These are phyloP conservation scores for Urechis unicinctus DNA, from an alignment of 2,888 invertebrate species.

Conservation along the genomic window DNA sequence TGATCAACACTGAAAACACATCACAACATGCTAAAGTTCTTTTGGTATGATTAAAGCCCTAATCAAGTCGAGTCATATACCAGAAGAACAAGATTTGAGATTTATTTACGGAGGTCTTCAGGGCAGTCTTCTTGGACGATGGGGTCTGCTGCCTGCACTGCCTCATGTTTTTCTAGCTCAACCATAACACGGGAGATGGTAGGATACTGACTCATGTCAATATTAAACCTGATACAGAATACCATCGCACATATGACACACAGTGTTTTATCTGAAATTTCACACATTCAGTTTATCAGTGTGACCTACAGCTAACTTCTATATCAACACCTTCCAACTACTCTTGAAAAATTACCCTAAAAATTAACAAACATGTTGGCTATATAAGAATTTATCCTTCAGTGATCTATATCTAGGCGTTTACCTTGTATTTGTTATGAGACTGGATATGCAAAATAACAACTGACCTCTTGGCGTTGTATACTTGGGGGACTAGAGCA, in stretches of 20 bases:
- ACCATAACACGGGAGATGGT: conserved; percentile 81
- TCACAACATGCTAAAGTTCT: no score
- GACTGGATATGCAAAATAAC: neutral
- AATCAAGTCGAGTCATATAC: no score
- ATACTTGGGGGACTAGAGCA: conserved; percentile 90
- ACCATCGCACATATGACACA: no score
- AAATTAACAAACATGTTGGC: neutral
- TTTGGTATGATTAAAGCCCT: no score
- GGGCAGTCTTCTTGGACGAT: conserved; percentile 92
- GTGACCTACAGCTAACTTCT: neutral
- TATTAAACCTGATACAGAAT: conserved; percentile 70
- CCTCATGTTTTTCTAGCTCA: conserved; percentile 78
- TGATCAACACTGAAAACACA: no score
- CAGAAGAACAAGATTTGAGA: conserved; percentile 1
- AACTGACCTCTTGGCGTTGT: conserved; percentile 78
- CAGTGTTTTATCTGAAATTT: neutral
- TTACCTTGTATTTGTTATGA: no score
- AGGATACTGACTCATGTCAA: conserved; percentile 82
- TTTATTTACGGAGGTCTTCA: conserved; percentile 18
- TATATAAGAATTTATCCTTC: no score
- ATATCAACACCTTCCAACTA: neutral
- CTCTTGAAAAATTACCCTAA: neutral
- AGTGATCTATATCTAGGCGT: no score
- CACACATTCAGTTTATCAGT: neutral
- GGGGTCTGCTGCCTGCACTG: conserved; percentile 85